Conservation (phyloP, 1,140 invertebrate species). For the Planococcus citri region DNA sequence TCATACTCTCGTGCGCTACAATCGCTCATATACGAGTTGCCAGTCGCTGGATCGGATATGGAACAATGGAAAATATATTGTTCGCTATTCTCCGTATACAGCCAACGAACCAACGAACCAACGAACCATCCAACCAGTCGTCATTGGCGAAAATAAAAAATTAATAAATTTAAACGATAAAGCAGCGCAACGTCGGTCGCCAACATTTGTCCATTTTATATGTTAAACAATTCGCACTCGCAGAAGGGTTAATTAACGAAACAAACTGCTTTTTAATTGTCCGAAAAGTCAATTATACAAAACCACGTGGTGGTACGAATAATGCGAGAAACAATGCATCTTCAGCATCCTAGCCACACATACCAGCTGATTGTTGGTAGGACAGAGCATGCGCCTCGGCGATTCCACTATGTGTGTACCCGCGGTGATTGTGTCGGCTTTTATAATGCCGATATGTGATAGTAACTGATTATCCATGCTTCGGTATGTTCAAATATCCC, state of each 20-base stretch:
- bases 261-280: slow-evolving; percentile 8
- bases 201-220: background rate
- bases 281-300: background rate
- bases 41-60: too few relatives aligned
- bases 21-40: too few relatives aligned
- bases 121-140: too few relatives aligned
- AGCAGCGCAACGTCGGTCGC: background rate
- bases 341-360: background rate
- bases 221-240: background rate
- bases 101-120: too few relatives aligned
- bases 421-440: slow-evolving; percentile 14
- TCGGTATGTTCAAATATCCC: background rate
- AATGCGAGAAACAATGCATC: background rate
- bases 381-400: slow-evolving; percentile 4
- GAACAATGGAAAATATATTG: too few relatives aligned
- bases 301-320: background rate
- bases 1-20: too few relatives aligned
- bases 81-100: too few relatives aligned
- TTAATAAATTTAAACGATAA: background rate
- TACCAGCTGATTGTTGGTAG: background rate
- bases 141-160: slow-evolving; percentile 1
- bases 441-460: slow-evolving; percentile 13
- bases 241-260: background rate
- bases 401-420: background rate
- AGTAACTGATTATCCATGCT: slow-evolving; percentile 19